Evolutionary conservation across 1,140 invertebrate species (phyloP).

Genomic region (Phthorimaea operculella): DNA sequence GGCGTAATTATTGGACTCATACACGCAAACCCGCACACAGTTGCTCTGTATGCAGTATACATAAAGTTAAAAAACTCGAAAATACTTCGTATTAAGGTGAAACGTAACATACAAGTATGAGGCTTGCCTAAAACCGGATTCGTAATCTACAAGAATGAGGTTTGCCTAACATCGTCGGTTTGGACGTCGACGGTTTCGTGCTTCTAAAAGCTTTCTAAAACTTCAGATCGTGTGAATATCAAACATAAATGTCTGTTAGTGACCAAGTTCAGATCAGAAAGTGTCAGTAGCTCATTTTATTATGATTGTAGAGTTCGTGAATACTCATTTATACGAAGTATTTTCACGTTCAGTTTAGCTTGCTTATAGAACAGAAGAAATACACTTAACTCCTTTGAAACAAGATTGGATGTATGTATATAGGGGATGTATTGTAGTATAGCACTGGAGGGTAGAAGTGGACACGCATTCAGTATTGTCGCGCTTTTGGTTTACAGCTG

Average conservation of each 20-base stretch:
- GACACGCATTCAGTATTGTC: background rate
- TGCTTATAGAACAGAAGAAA: background rate
- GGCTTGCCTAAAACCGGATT: background rate
- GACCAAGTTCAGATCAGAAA: too few species aligned
- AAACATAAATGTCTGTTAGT: too few species aligned
- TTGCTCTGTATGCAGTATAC: constrained; percentile 1
- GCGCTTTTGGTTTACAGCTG: constrained; percentile 2
- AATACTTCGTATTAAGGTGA: background rate
- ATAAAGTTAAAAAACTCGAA: constrained; percentile 3
- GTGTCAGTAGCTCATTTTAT: too few species aligned
- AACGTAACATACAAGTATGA: background rate
- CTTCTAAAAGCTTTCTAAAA: too few species aligned
- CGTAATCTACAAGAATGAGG: too few species aligned
- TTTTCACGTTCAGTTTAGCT: too few species aligned
- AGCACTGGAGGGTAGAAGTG: constrained; percentile 6
- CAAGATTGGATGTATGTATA: constrained; percentile 28
- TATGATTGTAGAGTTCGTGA: too few species aligned
- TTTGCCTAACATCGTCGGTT: too few species aligned
- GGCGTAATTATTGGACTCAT: constrained; percentile 41
- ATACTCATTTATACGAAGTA: too few species aligned
- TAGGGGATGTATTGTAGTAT: constrained; percentile 14
- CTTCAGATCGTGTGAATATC: too few species aligned
- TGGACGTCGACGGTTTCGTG: too few species aligned
- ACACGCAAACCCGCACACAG: constrained; percentile 5
- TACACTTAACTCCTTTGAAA: background rate